These are phyloP conservation scores for Zeus faber DNA, from an alignment of 2,113 vertebrate species.

Conservation along the genomic window DNA sequence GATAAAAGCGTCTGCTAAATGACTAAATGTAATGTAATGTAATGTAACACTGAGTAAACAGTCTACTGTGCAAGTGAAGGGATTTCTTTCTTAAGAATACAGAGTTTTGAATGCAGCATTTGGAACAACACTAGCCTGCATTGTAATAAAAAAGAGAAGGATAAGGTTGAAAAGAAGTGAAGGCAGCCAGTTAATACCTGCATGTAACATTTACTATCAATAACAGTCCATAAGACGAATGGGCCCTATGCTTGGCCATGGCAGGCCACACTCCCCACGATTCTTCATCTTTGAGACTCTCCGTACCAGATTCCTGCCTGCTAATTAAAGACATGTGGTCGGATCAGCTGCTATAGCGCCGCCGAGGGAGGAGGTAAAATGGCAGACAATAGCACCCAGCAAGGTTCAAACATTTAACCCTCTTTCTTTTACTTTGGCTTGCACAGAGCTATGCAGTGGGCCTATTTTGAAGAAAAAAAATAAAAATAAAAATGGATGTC, in stretches of 20 bases:
- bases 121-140: constrained; percentile 8
- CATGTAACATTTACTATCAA: constrained; percentile 58
- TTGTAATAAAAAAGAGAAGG: background rate
- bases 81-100: too few relatives aligned
- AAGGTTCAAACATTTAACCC: background rate
- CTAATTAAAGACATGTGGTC: constrained; percentile 68
- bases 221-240: constrained; percentile 56
- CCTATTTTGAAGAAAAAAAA: constrained; percentile 19
- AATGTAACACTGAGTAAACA: too few relatives aligned
- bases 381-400: constrained; percentile 30
- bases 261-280: constrained; percentile 45
- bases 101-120: too few relatives aligned
- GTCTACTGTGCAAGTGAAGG: too few relatives aligned
- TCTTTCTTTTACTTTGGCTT: background rate
- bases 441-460: background rate
- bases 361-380: constrained; percentile 22
- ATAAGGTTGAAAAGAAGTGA: constrained; percentile 9
- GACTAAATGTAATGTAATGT: too few relatives aligned
- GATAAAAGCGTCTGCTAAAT: too few relatives aligned
- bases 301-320: constrained; percentile 49
- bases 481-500: constrained; percentile 15
- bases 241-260: constrained; percentile 44
- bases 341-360: constrained; percentile 41
- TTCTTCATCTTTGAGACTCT: constrained; percentile 54
- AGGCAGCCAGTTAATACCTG: constrained; percentile 39